Base-by-base conservation (phyloP, 2,888 invertebrate species). In the Drosophila multiciliata region DNA sequence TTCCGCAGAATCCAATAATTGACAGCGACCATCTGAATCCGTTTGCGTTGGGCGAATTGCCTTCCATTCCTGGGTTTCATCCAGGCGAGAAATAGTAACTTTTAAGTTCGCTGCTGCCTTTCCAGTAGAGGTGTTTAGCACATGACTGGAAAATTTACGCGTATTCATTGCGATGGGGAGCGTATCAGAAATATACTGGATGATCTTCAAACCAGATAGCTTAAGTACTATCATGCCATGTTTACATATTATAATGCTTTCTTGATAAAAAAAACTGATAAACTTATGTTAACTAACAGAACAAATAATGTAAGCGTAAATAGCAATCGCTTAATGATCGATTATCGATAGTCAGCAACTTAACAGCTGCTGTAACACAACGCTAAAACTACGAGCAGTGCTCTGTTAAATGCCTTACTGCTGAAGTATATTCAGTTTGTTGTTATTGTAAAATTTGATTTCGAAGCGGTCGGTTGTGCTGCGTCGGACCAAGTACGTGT, bases 111-210 rank as follows among this genome's bases (percentile, higher is more conserved):
- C 91, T 0, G 96, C 95, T 0, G 97, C 96, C 49, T 92, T 91
- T 1, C 97, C 97, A 48, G 94, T 94, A 0, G 96, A 94, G 0
- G 95, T 96, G 84, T 97, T 97, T 66, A 96, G 92, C 0, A 97
- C 96, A 91, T 97, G 96, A 0, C 96, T 96, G 0, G 96, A 95
- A 77, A 97, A 70, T 8, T 76, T 85, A 2, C 75, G 83, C 62
- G 68, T 36, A 35, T 59, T 77, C 86, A 85, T 85, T 42, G 54
- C 45, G 40, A 48, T 33, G 23, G 11, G 7, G 1, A 23, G 15
- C 32, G 29, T 26, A 17, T 32, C 20, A 32, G 45, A 32, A 45
- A 54, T 6, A 11, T 49, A 3, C 23, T 17, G 33, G 33, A 15
- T 36, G 4, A 65, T 72, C 26, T 54, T 53, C 12, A 23, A 29